A percentile compares a stretch with the other conserved stretches of the same genome.
Evolutionary conservation across 1,140 invertebrate genomes (phyloP).

Genomic region (Brachionus calyciflorus): DNA sequence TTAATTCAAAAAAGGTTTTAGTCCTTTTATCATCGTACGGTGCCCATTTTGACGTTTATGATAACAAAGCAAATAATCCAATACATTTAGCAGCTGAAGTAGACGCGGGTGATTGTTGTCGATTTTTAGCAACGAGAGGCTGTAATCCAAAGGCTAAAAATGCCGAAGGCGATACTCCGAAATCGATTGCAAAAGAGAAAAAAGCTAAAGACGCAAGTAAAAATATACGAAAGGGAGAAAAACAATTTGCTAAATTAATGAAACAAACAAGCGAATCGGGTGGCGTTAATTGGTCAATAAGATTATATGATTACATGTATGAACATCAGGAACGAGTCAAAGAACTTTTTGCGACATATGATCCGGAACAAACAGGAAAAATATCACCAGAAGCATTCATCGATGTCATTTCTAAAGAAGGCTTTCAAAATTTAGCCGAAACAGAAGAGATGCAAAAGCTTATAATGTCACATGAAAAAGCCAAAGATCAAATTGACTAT

Average conservation of each 20-base stretch:
- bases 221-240: slow-evolving; percentile 59
- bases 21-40: slow-evolving; percentile 55
- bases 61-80: slow-evolving; percentile 55
- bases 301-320: slow-evolving; percentile 58
- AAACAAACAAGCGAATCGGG: slow-evolving; percentile 56
- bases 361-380: slow-evolving; percentile 54
- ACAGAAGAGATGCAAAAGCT: slow-evolving; percentile 56
- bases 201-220: slow-evolving; percentile 59
- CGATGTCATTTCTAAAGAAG: slow-evolving; percentile 49
- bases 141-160: slow-evolving; percentile 61
- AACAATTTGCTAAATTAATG: slow-evolving; percentile 55
- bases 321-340: slow-evolving; percentile 52
- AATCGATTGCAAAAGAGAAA: slow-evolving; percentile 57
- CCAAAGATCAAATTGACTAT: slow-evolving; percentile 57
- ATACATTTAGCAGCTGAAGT: slow-evolving; percentile 56
- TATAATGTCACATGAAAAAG: slow-evolving; percentile 52
- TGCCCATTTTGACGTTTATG: slow-evolving; percentile 58
- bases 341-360: slow-evolving; percentile 54
- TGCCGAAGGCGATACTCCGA: slow-evolving; percentile 55
- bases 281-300: slow-evolving; percentile 54
- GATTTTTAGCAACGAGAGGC: slow-evolving; percentile 60
- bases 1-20: slow-evolving; percentile 17
- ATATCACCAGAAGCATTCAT: slow-evolving; percentile 48
- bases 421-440: slow-evolving; percentile 53
- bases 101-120: slow-evolving; percentile 56